Evolutionary conservation across 2,888 invertebrate genomes (phyloP), one percentile per base, ranked within the genome.

Genomic region (Lysandra coridon): DNA sequence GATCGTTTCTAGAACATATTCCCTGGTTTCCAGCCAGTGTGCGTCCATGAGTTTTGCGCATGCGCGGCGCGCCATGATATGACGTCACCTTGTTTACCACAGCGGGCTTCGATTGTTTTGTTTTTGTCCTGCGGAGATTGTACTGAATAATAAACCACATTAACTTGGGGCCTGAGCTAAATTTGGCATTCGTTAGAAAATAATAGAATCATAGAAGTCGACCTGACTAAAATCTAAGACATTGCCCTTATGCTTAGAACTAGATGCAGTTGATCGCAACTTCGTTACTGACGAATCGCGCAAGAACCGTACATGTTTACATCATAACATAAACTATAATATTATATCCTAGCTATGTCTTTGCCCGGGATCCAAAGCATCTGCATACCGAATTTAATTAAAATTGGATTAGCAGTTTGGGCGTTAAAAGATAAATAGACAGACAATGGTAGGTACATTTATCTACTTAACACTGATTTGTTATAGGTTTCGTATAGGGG

Each of bases 61-160:
- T 44, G 78, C 73, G 78, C 69, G 64, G 49, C 37, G 73, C 57
- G 60, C 57, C 64, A 80, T 64, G 64, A 73, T 12, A 30, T 79
- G 73, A 73, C 79, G 74, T 79, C 73, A 79, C 23, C 53, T 62
- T 79, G 76, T 78, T 78, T 78, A 64, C 79, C 57, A 64, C 44
- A 75, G 75, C 78, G 40, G 17, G 30, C 44, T 78, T 44, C 69
- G 49, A 53, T 78, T 78, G 33, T 37, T 37, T 53, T 78, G 53
- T 73, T 73, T 53, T 73, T n/a, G 44, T 69, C 17, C 30, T 78
- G 40, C 12, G 30, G 62, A 64, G 6, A 40, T 60, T 23, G 6
- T 7, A 40, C 33, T 60, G 6, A 44, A 57, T n/a, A 77, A 77
- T 10, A 6, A 57, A 37, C 12, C 23, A 60, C 37, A n/a, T 10